Conservation (phyloP, 2,888 invertebrate genomes). For the Sinotaia quadrata region DNA sequence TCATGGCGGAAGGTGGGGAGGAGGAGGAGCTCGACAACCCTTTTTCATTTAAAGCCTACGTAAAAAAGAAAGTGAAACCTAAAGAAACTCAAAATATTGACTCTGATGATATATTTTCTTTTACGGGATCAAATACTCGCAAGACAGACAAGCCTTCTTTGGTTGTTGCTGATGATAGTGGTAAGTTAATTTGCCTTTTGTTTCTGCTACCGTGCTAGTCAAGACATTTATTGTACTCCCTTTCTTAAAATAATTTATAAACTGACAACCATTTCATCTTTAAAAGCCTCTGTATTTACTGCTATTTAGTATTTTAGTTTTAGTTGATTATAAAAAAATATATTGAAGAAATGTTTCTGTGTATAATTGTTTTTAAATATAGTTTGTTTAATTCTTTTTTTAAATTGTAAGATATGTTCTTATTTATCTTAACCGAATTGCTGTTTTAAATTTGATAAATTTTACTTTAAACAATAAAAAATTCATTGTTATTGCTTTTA, state of each 20-base stretch:
- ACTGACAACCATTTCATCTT: too few relatives aligned
- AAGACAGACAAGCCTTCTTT: constrained; percentile 39
- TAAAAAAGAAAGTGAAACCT: constrained; percentile 52
- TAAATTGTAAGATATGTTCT: too few relatives aligned
- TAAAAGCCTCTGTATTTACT: too few relatives aligned
- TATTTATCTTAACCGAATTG: too few relatives aligned
- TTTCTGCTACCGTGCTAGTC: neutral
- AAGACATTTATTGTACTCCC: too few relatives aligned
- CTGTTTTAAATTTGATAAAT: too few relatives aligned
- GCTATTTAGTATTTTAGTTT: neutral
- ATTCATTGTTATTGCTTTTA: too few relatives aligned
- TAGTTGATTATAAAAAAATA: neutral
- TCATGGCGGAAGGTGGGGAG: constrained; percentile 62
- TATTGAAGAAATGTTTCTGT: neutral
- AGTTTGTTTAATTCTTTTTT: neutral
- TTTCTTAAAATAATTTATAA: too few relatives aligned
- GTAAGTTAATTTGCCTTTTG: constrained; percentile 9
- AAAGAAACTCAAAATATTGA: constrained; percentile 32
- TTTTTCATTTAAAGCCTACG: constrained; percentile 69
- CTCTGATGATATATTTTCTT: constrained; percentile 44
- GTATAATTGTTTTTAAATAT: neutral
- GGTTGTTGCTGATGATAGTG: constrained; percentile 40
- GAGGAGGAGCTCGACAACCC: constrained; percentile 62
- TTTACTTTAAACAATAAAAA: too few relatives aligned
- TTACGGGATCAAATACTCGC: constrained; percentile 32